Conservation (phyloP, 2,888 invertebrate species). For the Euplexia lucipara region DNA sequence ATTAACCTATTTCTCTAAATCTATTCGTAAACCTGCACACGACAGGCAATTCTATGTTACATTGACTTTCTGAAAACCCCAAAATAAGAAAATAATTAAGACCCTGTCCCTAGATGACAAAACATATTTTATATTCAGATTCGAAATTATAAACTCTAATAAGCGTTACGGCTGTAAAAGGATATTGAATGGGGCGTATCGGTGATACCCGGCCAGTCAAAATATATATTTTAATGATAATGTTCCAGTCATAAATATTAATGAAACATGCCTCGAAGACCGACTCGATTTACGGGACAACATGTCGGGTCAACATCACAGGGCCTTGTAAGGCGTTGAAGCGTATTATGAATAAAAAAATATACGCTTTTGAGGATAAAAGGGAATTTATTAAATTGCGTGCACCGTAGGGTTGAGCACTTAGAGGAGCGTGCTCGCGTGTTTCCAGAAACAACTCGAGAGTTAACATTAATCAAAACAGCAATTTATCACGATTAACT, state of each 20-base stretch:
- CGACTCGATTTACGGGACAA: slow-evolving; percentile 74
- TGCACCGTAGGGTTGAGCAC: slow-evolving; percentile 54
- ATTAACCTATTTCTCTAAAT: slow-evolving; percentile 50
- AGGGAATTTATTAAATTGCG: slow-evolving; percentile 67
- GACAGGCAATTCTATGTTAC: slow-evolving; percentile 24
- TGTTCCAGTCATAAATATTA: slow-evolving; percentile 88
- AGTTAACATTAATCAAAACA: slow-evolving; percentile 59
- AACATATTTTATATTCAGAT: slow-evolving; percentile 39
- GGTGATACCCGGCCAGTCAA: slow-evolving; percentile 78
- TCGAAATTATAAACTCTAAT: slow-evolving; percentile 54
- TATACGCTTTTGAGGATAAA: slow-evolving; percentile 57
- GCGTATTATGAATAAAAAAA: slow-evolving; percentile 60
- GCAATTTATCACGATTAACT: slow-evolving; percentile 64
- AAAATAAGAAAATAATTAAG: slow-evolving; percentile 17
- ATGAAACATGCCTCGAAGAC: slow-evolving; percentile 82
- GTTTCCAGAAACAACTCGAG: slow-evolving; percentile 42
- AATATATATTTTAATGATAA: slow-evolving; percentile 87
- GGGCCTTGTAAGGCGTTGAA: slow-evolving; percentile 61
- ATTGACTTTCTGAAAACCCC: slow-evolving; percentile 10
- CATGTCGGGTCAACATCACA: slow-evolving; percentile 73
- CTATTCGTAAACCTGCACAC: slow-evolving; percentile 34
- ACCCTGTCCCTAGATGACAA: slow-evolving; percentile 23
- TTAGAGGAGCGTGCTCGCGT: slow-evolving; percentile 58
- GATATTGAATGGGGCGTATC: slow-evolving; percentile 73
- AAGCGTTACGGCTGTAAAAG: slow-evolving; percentile 68